Percentiles rank a stretch among this genome's conserved stretches.
phyloP scores from a whole-genome alignment of 2,888 invertebrate genomes.

The Lithophane leautieri region DNA sequence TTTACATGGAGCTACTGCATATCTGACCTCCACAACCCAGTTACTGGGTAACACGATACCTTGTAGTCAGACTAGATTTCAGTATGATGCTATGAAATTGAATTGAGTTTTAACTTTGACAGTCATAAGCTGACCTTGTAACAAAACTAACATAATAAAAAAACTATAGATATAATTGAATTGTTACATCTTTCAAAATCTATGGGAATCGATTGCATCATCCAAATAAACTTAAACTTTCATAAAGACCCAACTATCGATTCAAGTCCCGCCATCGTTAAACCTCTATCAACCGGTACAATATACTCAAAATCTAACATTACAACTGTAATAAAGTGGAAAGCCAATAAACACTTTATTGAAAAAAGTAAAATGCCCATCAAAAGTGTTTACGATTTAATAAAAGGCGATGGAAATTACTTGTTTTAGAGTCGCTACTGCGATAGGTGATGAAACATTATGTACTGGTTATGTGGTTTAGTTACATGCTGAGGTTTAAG shows the following conservation, averaged over 20 bases:
- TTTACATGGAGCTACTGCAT: too few species aligned
- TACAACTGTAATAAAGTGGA: conserved; percentile 75
- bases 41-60: too few species aligned
- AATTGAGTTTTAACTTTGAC: too few species aligned
- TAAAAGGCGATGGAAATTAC: conserved; percentile 66
- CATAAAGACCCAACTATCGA: conserved; percentile 38
- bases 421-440: conserved; percentile 66
- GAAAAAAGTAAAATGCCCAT: conserved; percentile 80
- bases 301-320: conserved; percentile 73
- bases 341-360: conserved; percentile 84
- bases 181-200: not conserved
- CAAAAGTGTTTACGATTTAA: conserved; percentile 74
- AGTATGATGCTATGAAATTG: not conserved
- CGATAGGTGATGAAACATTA: conserved; percentile 57
- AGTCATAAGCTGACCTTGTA: not conserved
- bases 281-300: conserved; percentile 62
- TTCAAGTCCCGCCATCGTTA: conserved; percentile 60
- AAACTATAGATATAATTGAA: not conserved
- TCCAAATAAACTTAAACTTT: conserved; percentile 18
- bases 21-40: too few species aligned
- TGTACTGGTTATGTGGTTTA: conserved; percentile 42
- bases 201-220: not conserved
- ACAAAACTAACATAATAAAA: not conserved
- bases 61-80: not conserved
- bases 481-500: conserved; percentile 8